Evolutionary conservation across 2,888 invertebrate species (phyloP).

Genomic region (Brachylomia viminalis): DNA sequence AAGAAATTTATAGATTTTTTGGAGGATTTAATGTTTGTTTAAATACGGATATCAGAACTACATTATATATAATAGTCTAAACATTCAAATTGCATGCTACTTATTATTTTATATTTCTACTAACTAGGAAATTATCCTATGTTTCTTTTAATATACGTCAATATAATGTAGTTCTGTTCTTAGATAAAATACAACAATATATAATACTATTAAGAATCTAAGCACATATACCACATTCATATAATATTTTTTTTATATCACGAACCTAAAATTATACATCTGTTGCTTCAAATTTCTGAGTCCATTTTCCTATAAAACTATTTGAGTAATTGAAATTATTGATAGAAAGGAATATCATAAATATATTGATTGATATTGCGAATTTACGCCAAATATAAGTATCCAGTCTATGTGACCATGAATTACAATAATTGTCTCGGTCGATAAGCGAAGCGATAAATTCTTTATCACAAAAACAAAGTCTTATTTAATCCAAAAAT

Average conservation of each 20-base stretch:
- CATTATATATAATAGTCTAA: not conserved
- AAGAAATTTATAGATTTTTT: not conserved
- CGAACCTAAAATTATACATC: constrained; percentile 16
- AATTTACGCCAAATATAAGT: not conserved
- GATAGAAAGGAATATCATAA: not conserved
- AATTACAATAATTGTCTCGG: constrained; percentile 23
- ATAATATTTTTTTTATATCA: constrained; percentile 15
- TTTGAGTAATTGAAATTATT: not conserved
- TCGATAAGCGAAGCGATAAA: constrained; percentile 37
- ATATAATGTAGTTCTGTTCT: constrained; percentile 53
- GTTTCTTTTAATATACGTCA: not conserved
- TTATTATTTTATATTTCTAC: not conserved
- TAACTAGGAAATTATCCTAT: not conserved
- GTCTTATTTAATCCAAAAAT: no score
- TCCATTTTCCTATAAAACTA: constrained; percentile 28
- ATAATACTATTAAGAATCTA: constrained; percentile 42
- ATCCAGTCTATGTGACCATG: constrained; percentile 20
- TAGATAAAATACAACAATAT: constrained; percentile 31
- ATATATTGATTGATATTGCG: not conserved
- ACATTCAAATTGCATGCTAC: not conserved
- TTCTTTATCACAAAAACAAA: constrained; percentile 20
- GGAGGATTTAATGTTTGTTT: not conserved
- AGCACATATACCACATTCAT: constrained; percentile 40
- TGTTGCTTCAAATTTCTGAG: constrained; percentile 27
- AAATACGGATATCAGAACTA: constrained; percentile 17